These are phyloP conservation scores for Camarhynchus parvulus DNA, from an alignment of 2,113 vertebrate genomes.

Conservation along the genomic window DNA sequence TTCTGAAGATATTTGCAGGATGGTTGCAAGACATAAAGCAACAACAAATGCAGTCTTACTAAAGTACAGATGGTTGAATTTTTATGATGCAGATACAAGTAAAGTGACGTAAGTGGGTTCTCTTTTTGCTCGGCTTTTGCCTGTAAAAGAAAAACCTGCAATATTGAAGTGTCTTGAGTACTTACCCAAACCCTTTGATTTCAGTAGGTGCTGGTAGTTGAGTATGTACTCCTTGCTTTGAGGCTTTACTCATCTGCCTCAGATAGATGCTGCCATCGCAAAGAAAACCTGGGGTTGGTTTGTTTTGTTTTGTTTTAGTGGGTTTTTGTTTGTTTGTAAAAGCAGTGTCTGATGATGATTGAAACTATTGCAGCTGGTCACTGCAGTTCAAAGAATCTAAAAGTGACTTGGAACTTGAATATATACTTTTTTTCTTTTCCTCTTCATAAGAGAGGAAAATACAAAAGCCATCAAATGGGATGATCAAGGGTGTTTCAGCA, in stretches of 20 bases:
- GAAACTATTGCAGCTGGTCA: background rate
- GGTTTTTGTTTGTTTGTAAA: background rate
- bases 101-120: background rate
- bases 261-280: background rate
- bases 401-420: background rate
- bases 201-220: background rate
- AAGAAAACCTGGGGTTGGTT: accelerated
- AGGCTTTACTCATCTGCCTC: background rate
- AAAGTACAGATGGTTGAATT: background rate
- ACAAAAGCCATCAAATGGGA: background rate
- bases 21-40: background rate
- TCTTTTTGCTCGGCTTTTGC: background rate
- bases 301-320: background rate
- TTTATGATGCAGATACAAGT: accelerated
- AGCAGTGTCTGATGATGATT: background rate
- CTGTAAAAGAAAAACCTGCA: background rate
- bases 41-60: background rate
- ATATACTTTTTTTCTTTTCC: background rate
- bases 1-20: background rate
- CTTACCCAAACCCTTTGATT: background rate
- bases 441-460: background rate
- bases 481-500: background rate
- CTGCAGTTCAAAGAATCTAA: background rate
- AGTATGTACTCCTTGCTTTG: background rate
- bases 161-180: background rate